Conservation (phyloP, 1,140 invertebrate species). For the Listronotus oregonensis region DNA sequence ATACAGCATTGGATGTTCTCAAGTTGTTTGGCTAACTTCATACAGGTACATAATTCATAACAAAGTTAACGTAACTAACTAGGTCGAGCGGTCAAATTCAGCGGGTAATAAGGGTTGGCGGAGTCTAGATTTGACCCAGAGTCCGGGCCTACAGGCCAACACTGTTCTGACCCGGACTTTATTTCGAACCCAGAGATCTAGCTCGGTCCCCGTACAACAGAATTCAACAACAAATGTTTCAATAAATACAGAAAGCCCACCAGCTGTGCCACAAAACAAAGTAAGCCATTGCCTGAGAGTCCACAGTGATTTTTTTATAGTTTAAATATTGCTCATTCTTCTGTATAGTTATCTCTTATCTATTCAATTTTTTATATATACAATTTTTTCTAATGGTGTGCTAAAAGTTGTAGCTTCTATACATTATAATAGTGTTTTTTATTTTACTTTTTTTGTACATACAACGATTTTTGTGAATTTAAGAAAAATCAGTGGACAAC, state of each 20-base stretch:
- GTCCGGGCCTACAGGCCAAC: constrained; percentile 56
- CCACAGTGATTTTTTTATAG: constrained; percentile 11
- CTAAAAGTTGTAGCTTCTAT: too few species aligned
- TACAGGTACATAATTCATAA: too few species aligned
- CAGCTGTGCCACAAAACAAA: constrained; percentile 43
- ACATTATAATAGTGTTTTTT: too few species aligned
- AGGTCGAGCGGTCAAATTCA: constrained; percentile 46
- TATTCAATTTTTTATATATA: constrained; percentile 16
- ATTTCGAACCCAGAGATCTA: constrained; percentile 65
- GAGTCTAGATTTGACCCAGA: constrained; percentile 64
- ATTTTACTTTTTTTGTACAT: too few species aligned
- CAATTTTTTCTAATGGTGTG: neutral
- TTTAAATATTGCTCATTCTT: constrained; percentile 17
- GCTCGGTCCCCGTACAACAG: constrained; percentile 66
- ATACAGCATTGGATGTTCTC: too few species aligned
- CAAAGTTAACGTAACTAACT: constrained; percentile 36
- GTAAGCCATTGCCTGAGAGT: constrained; percentile 43
- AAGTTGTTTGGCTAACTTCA: too few species aligned
- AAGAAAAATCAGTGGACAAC: too few species aligned
- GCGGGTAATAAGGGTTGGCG: constrained; percentile 61
- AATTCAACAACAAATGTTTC: constrained; percentile 44
- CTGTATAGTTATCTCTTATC: constrained; percentile 12
- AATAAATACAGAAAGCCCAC: constrained; percentile 39
- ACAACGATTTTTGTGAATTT: too few species aligned
- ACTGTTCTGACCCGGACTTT: constrained; percentile 57